These are phyloP conservation scores for Diaprepes abbreviatus DNA, from an alignment of 2,888 invertebrate genomes.

Conservation along the genomic window DNA sequence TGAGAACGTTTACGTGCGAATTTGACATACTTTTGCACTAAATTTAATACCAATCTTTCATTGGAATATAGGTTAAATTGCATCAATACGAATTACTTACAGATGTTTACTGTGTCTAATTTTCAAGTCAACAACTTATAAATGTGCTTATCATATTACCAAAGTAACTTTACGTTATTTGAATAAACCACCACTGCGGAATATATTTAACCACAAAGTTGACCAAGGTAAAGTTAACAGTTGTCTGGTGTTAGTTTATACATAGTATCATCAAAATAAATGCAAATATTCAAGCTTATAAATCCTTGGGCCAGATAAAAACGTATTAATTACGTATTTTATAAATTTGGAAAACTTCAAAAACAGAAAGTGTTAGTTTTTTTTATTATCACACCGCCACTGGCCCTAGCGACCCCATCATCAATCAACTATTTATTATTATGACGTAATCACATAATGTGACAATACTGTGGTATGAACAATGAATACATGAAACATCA, in stretches of 20 bases:
- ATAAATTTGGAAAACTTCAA: no score
- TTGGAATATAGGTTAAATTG: constrained; percentile 5
- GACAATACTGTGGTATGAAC: no score
- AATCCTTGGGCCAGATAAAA: no score
- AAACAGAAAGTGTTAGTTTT: no score
- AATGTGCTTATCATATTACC: neutral
- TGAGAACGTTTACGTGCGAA: constrained; percentile 13
- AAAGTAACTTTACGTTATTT: neutral
- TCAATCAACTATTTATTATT: no score
- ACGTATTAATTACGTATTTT: no score
- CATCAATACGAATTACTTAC: neutral
- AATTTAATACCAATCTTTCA: constrained; percentile 16
- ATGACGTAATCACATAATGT: no score
- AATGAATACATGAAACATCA: no score
- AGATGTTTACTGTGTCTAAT: constrained; percentile 4
- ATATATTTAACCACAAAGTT: neutral
- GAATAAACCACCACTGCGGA: neutral
- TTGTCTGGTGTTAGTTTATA: neutral
- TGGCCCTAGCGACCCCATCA: no score
- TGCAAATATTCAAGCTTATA: no score
- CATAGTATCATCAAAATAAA: no score
- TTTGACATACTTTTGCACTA: constrained; percentile 30
- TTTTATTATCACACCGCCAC: no score
- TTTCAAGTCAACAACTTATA: neutral
- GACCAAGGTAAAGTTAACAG: neutral